phyloP scores from a whole-genome alignment of 2,888 invertebrate species.

The Melitaea athalia region DNA sequence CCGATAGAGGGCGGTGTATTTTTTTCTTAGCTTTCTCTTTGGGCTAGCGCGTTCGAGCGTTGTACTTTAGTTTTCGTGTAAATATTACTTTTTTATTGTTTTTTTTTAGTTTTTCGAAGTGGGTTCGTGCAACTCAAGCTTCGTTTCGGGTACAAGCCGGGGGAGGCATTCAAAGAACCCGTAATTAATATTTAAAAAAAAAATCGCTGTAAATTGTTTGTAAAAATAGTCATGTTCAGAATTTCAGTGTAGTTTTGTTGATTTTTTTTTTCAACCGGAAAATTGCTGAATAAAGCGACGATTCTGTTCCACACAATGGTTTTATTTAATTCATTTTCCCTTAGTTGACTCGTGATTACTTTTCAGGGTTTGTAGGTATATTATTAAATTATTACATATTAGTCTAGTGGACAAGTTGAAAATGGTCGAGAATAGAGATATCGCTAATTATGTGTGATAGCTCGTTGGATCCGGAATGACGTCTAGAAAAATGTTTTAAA shows the following conservation, averaged over 20 bases:
- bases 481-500: no score
- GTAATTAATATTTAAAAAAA: slow-evolving; percentile 46
- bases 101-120: slow-evolving; percentile 48
- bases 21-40: slow-evolving; percentile 49
- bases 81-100: slow-evolving; percentile 63
- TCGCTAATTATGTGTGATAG: no score
- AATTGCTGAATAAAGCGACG: slow-evolving; percentile 80
- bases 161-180: slow-evolving; percentile 52
- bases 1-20: slow-evolving; percentile 44
- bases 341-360: background rate
- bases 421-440: no score
- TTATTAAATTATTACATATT: no score
- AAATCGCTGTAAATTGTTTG: slow-evolving; percentile 79
- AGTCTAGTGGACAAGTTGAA: no score
- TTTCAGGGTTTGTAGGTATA: background rate
- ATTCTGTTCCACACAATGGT: slow-evolving; percentile 74
- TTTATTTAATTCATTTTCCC: slow-evolving; percentile 52
- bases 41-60: slow-evolving; percentile 50
- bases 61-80: slow-evolving; percentile 58
- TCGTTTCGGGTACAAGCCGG: slow-evolving; percentile 46
- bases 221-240: slow-evolving; percentile 79
- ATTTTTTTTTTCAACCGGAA: slow-evolving; percentile 76
- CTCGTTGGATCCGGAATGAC: no score
- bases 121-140: slow-evolving; percentile 39
- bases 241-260: slow-evolving; percentile 79